These are phyloP conservation scores for Coecobrya sp. DNA, from an alignment of 2,888 invertebrate genomes.

Conservation along the genomic window DNA sequence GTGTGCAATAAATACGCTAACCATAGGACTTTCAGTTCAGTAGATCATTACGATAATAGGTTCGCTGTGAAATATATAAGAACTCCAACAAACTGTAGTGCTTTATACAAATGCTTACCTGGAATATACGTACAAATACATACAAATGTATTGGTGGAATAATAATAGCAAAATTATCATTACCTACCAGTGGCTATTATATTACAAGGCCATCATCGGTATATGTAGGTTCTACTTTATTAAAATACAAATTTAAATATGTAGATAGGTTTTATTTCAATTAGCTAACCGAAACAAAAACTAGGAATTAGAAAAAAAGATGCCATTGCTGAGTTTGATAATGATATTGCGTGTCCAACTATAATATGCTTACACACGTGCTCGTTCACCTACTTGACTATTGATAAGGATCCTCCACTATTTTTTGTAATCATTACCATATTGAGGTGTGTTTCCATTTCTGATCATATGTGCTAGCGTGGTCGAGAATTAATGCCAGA, in stretches of 20 bases:
- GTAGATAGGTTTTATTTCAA: neutral
- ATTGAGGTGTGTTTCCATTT: neutral
- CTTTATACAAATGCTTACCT: too few relatives aligned
- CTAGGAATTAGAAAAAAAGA: neutral
- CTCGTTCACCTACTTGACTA: too few relatives aligned
- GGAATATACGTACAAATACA: too few relatives aligned
- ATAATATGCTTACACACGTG: neutral
- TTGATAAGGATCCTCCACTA: neutral
- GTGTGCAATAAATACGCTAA: neutral
- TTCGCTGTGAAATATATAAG: too few relatives aligned
- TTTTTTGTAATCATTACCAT: conserved; percentile 16
- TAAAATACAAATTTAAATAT: neutral
- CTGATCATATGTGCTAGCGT: neutral
- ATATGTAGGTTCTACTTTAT: neutral
- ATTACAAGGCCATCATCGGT: neutral
- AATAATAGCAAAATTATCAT: too few relatives aligned
- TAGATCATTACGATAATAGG: too few relatives aligned
- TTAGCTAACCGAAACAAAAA: neutral
- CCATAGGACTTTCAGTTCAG: neutral
- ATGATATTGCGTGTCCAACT: neutral
- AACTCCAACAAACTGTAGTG: too few relatives aligned
- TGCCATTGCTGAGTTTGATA: neutral
- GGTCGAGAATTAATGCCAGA: neutral
- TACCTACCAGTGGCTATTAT: too few relatives aligned
- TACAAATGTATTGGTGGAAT: too few relatives aligned